Percentiles rank a stretch among this genome's conserved stretches.
These are phyloP conservation scores for Lasioglossum figueresi DNA, from an alignment of 2,888 invertebrate genomes.

Conservation along the genomic window DNA sequence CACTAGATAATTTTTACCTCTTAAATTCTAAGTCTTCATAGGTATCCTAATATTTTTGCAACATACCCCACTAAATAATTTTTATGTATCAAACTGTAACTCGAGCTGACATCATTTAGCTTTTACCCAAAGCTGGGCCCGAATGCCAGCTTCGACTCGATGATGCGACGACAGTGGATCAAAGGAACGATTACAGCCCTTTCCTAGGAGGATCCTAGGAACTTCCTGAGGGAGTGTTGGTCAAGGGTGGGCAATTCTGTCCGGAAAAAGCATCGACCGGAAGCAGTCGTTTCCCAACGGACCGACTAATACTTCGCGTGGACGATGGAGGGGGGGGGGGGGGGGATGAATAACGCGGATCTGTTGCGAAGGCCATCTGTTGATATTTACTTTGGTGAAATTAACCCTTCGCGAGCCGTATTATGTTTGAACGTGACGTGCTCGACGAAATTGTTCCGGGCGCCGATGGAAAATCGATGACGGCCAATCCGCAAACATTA, in stretches of 20 bases:
- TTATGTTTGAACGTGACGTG: conserved; percentile 48
- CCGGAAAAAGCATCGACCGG: background rate
- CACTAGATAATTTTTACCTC: too few species aligned
- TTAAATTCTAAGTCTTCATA: too few species aligned
- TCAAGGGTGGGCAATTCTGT: background rate
- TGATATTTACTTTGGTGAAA: conserved; percentile 51
- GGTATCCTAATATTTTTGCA: too few species aligned
- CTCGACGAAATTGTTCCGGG: conserved; percentile 43
- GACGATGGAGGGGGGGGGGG: too few species aligned
- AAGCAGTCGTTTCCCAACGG: background rate
- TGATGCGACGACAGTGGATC: background rate
- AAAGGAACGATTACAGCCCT: background rate
- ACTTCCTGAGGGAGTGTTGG: background rate
- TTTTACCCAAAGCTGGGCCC: too few species aligned
- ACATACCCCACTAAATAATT: too few species aligned
- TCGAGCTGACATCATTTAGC: background rate
- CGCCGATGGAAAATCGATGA: conserved; percentile 36
- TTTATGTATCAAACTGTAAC: background rate
- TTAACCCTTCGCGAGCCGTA: conserved; percentile 42
- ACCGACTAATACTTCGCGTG: background rate
- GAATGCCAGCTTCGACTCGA: background rate
- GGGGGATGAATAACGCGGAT: conserved; percentile 37
- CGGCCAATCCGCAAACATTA: conserved; percentile 34
- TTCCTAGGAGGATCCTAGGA: background rate
- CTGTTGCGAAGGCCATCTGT: conserved; percentile 29